phyloP scores from a whole-genome alignment of 2,888 invertebrate genomes.

The Pseudoips prasinana region DNA sequence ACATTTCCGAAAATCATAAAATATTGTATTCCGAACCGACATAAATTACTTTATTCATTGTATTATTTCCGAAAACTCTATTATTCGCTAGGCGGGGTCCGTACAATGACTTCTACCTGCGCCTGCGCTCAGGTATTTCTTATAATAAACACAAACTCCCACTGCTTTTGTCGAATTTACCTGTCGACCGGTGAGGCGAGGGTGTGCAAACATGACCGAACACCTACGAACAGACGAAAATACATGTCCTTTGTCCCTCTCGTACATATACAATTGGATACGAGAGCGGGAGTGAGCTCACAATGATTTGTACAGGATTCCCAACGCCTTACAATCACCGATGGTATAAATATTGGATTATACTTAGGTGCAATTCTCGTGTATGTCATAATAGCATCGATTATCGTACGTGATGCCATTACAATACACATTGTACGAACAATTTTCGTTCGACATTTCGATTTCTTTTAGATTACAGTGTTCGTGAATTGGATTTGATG shows the following conservation, averaged over 20 bases:
- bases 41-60: constrained; percentile 78
- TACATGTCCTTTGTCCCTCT: constrained; percentile 38
- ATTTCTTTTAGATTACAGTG: constrained; percentile 73
- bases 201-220: constrained; percentile 68
- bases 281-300: constrained; percentile 28
- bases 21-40: constrained; percentile 64
- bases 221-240: constrained; percentile 51
- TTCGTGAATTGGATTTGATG: constrained; percentile 63
- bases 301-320: constrained; percentile 34
- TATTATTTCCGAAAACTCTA: constrained; percentile 78
- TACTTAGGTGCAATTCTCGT: constrained; percentile 76
- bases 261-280: constrained; percentile 18
- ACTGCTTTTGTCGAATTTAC: constrained; percentile 74
- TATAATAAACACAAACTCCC: constrained; percentile 69
- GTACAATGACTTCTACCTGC: constrained; percentile 71
- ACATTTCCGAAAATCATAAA: constrained; percentile 70
- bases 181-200: constrained; percentile 60
- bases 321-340: constrained; percentile 60
- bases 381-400: constrained; percentile 79
- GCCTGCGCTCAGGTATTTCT: constrained; percentile 72
- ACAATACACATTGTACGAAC: constrained; percentile 63
- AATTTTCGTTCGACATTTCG: constrained; percentile 61
- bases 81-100: constrained; percentile 68
- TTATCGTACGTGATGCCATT: constrained; percentile 80
- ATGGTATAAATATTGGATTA: constrained; percentile 80